A percentile compares a stretch with the other conserved stretches of the same genome.
Conservation (phyloP, 1,140 invertebrate species). For the Arion vulgaris region DNA sequence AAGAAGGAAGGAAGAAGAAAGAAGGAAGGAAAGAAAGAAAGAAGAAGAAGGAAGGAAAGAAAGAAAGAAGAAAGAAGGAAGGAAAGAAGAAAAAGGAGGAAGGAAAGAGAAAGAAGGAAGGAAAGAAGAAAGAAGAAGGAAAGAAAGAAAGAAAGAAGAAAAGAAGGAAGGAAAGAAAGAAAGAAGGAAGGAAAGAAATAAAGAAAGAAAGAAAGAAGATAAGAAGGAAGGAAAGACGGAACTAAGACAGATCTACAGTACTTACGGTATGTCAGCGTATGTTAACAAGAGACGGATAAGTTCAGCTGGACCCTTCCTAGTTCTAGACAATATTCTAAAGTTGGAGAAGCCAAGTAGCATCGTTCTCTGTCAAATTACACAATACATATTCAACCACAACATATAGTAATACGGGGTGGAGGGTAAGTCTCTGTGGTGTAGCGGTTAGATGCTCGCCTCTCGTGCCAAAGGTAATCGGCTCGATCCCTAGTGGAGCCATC, state of each 20-base stretch:
- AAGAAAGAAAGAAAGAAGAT: neutral
- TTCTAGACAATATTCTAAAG: neutral
- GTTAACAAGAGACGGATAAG: neutral
- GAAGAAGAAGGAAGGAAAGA: neutral
- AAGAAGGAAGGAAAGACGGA: neutral
- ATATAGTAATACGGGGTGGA: too few relatives aligned
- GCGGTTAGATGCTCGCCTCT: too few relatives aligned
- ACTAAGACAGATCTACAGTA: neutral
- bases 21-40: neutral
- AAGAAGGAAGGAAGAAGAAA: neutral
- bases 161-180: too few relatives aligned
- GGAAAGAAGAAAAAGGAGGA: neutral
- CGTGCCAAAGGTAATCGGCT: too few relatives aligned
- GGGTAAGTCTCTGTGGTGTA: too few relatives aligned
- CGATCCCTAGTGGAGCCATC: too few relatives aligned
- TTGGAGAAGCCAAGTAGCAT: neutral
- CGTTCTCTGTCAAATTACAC: neutral
- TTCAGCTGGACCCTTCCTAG: neutral
- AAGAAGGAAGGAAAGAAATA: neutral
- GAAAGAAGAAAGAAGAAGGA: neutral
- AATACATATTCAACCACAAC: too few relatives aligned
- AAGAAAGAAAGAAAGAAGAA: neutral
- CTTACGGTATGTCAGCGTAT: neutral
- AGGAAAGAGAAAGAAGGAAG: neutral
- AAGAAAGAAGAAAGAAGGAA: neutral